Evolutionary conservation across 1,140 invertebrate genomes (phyloP), one percentile per base, ranked within the genome.

Genomic region (Orussus abietinus): DNA sequence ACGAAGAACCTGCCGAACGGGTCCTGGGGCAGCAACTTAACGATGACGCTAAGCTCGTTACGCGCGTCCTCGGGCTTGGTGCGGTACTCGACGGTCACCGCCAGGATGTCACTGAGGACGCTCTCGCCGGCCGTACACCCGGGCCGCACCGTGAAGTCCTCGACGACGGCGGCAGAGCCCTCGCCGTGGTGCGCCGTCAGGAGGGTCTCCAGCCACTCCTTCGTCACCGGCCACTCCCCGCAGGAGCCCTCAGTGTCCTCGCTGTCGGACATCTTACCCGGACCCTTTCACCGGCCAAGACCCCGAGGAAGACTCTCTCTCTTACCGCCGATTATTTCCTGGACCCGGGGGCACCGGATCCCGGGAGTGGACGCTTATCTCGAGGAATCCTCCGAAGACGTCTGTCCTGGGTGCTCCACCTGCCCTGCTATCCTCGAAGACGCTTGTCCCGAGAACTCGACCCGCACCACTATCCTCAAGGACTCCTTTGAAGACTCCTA

Each of bases 1-100:
- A 88, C 85, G 60, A 88, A 88, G 42, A 81, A 81, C 18, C 86
- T 71, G 41, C 80, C 83, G 67, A 83, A 88, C 3, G 81, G 82
- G 66, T 86, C 84, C 53, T 80, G 80, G 5, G 82, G 87, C 26
- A 86, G 76, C 5, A 87, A 74, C 57, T 90, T 91, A 38, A 87
- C 80, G 25, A 89, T 82, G 12, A 89, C 75, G 18, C 75, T 80
- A 10, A 83, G 58, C 18, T 65, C 52, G 17, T 43, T 22, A 31
- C 46, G 47, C 54, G 49, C 46, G 47, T 69, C 42, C 45, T 62
- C 48, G 12, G 48, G 47, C 22, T 52, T 55, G 42, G 19, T 72
- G 39, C 35, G 54, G 49, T 80, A 81, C 40, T 75, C 69, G 10
- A 80, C 75, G 28, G 53, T 62, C 4, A 82, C 78, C 4, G 79